Evolutionary conservation across 2,113 vertebrate species (phyloP), one percentile per base, ranked within the genome.

Genomic region (Aegithalos caudatus): DNA sequence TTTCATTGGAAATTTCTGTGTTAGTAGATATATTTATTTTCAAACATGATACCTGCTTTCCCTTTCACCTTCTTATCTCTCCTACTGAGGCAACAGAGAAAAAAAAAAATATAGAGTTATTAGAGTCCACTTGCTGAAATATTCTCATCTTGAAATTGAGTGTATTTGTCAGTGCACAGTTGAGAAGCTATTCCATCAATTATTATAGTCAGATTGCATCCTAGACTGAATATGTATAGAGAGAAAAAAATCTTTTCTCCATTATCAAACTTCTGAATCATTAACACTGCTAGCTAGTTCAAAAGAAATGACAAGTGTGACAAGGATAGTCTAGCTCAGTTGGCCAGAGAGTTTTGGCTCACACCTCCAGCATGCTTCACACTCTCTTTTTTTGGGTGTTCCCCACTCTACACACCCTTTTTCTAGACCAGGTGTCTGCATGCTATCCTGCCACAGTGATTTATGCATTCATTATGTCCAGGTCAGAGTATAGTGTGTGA

Each of bases 131-230:
- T 48, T 3, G 3, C 7, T 53, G 40, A 90, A 90, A 53, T 66
- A 11, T 71, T 85, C 38, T 81, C 3, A 38, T 81, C 21, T 81
- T 81, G 38, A 91, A 84, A 66, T 16, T 23, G 8, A 72, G 2
- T 0, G 0, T 33, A 25, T 56, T 85, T 76, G 48, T 85, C 69
- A 87, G 67, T 66, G 60, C 5, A 20, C 0, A 1, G 4, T 62
- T 90, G 20, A 92, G 40, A 91, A 90, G 6, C 2, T 88, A 60
- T 76, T 81, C 11, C 19, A 38, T 57, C 48, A 71, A 18, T 81
- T 78, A 56, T 60, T 20, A 35, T 28, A 64, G 44, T 56, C 22
- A 44, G 27, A 87, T 60, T 87, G 40, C 13, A 82, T 37, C 37
- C 19, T 45, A 61, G 18, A 33, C 31, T 82, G 14, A 16, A 65